Evolutionary conservation across 2,797 vertebrate genomes (phyloP), one percentile per base, ranked within the genome.

Genomic region (Sebastes itinus): DNA sequence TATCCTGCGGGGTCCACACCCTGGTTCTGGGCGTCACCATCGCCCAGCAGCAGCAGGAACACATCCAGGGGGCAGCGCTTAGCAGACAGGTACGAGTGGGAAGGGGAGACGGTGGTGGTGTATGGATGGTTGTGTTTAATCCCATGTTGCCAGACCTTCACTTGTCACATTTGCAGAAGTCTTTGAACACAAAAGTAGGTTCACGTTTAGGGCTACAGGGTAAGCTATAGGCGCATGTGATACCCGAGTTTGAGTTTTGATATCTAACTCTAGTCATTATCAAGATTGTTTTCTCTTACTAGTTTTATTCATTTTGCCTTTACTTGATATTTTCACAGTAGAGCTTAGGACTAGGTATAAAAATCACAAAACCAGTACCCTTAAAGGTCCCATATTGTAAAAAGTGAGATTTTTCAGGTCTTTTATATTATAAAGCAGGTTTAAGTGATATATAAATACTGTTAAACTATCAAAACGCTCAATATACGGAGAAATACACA

Each of bases 11-110:
- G 0, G 89, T 97, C 3, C 98, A 99, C 92, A 98, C 98, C 0
- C 87, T 99, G 27, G 96, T 98, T 6, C 88, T 99, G 62, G 97
- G 97, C 0, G 96, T 99, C 90, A 97, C 97, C 0, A 96, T 98
- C 4, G 95, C 96, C 30, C 98, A 97, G 89, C 96, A 97, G 89
- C 96, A 94, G 70, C 97, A 96, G 89, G 95, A 95, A 0, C 20
- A 92, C 22, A 93, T 97, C 71, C 92, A 97, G 1, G 96, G 95
- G 3, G 91, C 91, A 0, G 83, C 87, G 1, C 87, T 99, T 28
- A 92, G 97, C 52, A 94, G 97, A 93, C 97, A 99, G 97, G 98
- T 99, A 94, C 92, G 95, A 62, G 1, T 27, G 7, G 55, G 13
- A 27, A 13, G 14, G 6, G 32, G 12, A 42, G 5, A 12, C 49